These are phyloP conservation scores for Pseudorasbora parva DNA, from an alignment of 2,113 vertebrate species.

Conservation along the genomic window DNA sequence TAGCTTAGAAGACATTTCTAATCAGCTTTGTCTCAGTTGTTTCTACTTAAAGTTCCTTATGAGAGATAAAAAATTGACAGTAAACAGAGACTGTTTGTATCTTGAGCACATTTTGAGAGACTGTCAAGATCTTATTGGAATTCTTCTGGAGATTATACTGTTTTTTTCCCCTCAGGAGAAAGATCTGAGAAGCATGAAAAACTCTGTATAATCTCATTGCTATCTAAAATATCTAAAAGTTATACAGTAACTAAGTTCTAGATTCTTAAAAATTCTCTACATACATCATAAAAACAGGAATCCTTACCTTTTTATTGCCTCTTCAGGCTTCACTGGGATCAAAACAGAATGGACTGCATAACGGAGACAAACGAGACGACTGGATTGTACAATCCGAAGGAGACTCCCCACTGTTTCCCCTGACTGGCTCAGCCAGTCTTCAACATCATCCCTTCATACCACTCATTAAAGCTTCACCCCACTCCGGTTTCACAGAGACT, in stretches of 20 bases:
- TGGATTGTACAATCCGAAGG: neutral
- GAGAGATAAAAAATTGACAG: neutral
- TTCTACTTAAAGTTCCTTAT: neutral
- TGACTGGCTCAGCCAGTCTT: constrained; percentile 5
- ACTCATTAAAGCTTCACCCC: constrained; percentile 46
- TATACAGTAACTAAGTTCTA: neutral
- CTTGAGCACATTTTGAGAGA: neutral
- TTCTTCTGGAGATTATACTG: neutral
- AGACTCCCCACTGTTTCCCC: constrained; percentile 37
- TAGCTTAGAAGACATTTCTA: neutral
- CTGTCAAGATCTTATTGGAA: neutral
- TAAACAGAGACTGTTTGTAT: neutral
- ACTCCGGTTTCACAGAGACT: constrained; percentile 44
- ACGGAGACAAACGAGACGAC: constrained; percentile 12
- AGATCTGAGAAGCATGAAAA: neutral
- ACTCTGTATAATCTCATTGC: neutral
- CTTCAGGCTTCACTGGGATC: neutral
- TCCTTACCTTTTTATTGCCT: constrained; percentile 38
- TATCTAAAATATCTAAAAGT: neutral
- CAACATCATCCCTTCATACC: constrained; percentile 45
- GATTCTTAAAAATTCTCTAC: neutral
- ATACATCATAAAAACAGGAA: neutral
- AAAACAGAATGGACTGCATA: constrained; percentile 12
- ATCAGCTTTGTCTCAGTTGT: neutral
- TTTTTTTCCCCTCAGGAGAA: neutral